These are phyloP conservation scores for Pseudomyrmex sp. DNA, from an alignment of 1,140 invertebrate genomes.

Conservation along the genomic window DNA sequence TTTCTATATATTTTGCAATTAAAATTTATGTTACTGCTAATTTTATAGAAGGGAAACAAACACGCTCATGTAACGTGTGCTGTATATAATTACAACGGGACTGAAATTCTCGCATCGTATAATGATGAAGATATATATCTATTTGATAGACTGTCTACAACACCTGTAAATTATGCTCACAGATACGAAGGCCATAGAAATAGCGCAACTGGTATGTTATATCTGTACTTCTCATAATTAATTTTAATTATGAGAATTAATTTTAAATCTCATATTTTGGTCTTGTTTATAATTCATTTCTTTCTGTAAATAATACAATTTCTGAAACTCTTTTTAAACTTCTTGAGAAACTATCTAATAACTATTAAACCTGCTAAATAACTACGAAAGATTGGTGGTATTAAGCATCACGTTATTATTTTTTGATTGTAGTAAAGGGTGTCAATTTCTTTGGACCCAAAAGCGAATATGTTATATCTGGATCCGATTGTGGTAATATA, in stretches of 20 bases:
- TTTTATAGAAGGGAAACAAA: conserved; percentile 63
- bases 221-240: neutral
- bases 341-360: no score
- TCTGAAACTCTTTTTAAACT: no score
- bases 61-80: conserved; percentile 92
- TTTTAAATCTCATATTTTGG: no score
- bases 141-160: conserved; percentile 89
- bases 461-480: conserved; percentile 96
- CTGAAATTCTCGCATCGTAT: conserved; percentile 96
- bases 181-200: conserved; percentile 93
- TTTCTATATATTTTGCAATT: neutral
- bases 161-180: conserved; percentile 89
- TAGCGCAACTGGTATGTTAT: conserved; percentile 87
- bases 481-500: conserved; percentile 97
- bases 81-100: conserved; percentile 96
- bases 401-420: conserved; percentile 17
- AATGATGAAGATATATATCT: conserved; percentile 98
- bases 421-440: conserved; percentile 91
- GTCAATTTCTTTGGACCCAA: conserved; percentile 97
- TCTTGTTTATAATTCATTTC: no score
- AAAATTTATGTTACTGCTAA: conserved; percentile 39
- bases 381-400: neutral
- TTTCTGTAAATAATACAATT: no score
- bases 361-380: no score
- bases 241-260: no score